Evolutionary conservation across 2,113 vertebrate species (phyloP).

Genomic region (Phrynosoma platyrhinos): DNA sequence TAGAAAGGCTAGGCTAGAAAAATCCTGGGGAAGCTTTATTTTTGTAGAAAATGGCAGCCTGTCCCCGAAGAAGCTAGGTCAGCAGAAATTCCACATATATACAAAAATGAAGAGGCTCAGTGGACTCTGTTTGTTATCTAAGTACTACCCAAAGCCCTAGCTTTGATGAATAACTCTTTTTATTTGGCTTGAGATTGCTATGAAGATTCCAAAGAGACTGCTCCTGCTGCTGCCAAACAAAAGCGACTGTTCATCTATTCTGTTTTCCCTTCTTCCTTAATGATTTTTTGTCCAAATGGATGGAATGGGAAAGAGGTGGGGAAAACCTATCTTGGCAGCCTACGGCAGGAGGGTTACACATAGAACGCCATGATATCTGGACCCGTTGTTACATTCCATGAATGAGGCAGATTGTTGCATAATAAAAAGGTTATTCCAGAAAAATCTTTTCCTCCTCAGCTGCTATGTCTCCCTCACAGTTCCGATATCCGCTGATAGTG

Average conservation of each 20-base stretch:
- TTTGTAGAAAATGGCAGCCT: not conserved
- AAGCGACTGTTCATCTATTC: too few species aligned
- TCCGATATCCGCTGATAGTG: not conserved
- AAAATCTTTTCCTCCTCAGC: too few species aligned
- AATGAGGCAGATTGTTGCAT: too few species aligned
- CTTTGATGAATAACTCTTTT: not conserved
- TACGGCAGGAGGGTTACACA: too few species aligned
- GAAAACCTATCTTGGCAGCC: not conserved
- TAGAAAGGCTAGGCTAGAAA: not conserved
- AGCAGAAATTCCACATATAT: not conserved
- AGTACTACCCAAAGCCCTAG: not conserved
- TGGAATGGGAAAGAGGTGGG: not conserved
- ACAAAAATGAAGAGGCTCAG: not conserved
- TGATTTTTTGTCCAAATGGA: not conserved
- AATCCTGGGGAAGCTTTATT: not conserved
- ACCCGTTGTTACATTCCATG: too few species aligned
- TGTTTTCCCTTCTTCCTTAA: too few species aligned
- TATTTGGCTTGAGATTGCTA: not conserved
- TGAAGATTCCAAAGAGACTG: not conserved
- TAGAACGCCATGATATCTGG: too few species aligned
- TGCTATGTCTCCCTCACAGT: not conserved
- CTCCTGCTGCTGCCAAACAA: too few species aligned
- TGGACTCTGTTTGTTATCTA: not conserved
- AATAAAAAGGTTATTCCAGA: too few species aligned
- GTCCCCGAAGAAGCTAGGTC: not conserved